These are phyloP conservation scores for Chaenodraco wilsoni DNA, from an alignment of 2,797 vertebrate species.

Conservation along the genomic window DNA sequence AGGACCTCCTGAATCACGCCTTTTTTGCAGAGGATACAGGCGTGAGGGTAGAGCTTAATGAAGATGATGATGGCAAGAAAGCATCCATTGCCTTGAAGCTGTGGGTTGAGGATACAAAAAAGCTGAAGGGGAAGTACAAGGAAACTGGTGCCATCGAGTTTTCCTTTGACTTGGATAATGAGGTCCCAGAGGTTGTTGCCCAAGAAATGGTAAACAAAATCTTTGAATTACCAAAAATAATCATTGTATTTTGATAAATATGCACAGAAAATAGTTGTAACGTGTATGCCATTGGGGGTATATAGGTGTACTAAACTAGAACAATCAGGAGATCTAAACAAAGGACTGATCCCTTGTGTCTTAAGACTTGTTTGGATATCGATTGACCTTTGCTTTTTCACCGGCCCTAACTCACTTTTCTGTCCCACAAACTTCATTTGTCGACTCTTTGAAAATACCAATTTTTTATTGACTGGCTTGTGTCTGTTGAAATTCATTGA, in stretches of 20 bases:
- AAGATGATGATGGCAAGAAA: conserved; percentile 96
- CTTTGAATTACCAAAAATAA: conserved; percentile 1
- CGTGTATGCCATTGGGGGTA: background rate
- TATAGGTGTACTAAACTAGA: background rate
- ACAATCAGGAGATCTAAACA: background rate
- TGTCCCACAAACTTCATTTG: conserved; percentile 6
- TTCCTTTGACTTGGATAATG: conserved; percentile 93
- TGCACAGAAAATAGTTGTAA: background rate
- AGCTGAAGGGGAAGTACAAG: conserved; percentile 98
- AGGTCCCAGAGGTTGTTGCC: conserved; percentile 95
- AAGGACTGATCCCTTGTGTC: background rate
- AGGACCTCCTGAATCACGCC: conserved; percentile 97
- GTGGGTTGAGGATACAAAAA: conserved; percentile 98
- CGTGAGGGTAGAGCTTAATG: conserved; percentile 97
- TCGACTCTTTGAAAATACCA: background rate
- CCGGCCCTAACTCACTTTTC: background rate
- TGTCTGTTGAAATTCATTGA: conserved; percentile 17
- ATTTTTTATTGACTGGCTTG: background rate
- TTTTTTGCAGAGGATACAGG: conserved; percentile 99
- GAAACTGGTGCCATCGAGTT: conserved; percentile 98
- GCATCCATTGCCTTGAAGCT: conserved; percentile 94
- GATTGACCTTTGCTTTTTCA: conserved; percentile 16
- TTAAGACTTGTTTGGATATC: conserved; percentile 6
- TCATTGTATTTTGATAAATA: background rate
- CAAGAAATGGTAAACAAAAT: conserved; percentile 92